phyloP scores from a whole-genome alignment of 2,113 vertebrate genomes.

The Azemiops feae region DNA sequence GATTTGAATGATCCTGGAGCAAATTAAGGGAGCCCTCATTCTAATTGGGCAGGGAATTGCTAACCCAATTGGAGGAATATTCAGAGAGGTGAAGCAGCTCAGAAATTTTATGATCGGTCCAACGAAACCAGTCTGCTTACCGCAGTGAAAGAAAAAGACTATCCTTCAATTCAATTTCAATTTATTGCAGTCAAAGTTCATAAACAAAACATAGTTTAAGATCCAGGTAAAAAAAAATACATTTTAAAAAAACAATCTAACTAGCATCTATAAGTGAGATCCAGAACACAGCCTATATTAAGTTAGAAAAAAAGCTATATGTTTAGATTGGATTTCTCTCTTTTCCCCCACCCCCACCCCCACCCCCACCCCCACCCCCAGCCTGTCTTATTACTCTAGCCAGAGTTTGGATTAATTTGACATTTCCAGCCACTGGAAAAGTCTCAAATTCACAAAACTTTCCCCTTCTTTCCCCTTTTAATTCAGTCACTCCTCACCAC shows the following conservation, averaged over 20 bases:
- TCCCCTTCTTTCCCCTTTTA: slow-evolving; percentile 82
- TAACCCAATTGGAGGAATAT: not conserved
- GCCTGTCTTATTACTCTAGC: not conserved
- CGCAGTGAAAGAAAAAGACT: slow-evolving; percentile 53
- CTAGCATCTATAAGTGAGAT: not conserved
- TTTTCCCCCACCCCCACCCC: slow-evolving; percentile 21
- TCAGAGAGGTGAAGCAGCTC: not conserved
- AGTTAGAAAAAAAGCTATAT: slow-evolving; percentile 33
- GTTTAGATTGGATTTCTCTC: slow-evolving; percentile 4
- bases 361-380: not conserved
- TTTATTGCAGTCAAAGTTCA: not conserved
- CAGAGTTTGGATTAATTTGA: slow-evolving; percentile 15
- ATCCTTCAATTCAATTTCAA: not conserved
- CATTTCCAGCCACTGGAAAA: slow-evolving; percentile 59
- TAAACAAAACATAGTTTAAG: not conserved
- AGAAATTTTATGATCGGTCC: slow-evolving; percentile 21
- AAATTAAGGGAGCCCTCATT: not conserved
- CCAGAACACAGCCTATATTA: not conserved
- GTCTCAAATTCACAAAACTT: slow-evolving; percentile 90
- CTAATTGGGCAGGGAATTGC: not conserved
- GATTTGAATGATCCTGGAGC: not conserved
- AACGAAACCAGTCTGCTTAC: slow-evolving; percentile 61
- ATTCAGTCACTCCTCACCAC: slow-evolving; percentile 85
- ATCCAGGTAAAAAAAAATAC: not conserved
- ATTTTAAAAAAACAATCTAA: not conserved